phyloP scores from a whole-genome alignment of 2,888 invertebrate species.

The Darwinula stevensoni region DNA sequence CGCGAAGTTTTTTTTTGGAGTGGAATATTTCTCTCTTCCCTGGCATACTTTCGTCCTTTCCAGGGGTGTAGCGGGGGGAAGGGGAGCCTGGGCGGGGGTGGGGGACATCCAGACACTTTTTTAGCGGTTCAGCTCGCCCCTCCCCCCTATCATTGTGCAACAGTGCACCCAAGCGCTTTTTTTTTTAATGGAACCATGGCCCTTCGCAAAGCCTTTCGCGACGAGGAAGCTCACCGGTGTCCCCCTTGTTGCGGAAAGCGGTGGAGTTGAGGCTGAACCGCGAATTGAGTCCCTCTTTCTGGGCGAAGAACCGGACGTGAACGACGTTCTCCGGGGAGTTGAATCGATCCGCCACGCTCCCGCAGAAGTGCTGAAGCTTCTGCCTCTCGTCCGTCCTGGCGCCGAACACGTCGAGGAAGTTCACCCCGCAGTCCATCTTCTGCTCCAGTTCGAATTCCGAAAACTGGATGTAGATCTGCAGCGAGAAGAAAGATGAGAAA shows the following conservation, averaged over 20 bases:
- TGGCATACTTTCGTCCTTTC: too few species aligned
- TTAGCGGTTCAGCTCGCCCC: too few species aligned
- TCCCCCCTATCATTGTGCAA: too few species aligned
- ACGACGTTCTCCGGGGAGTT: constrained; percentile 32
- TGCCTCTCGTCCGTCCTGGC: constrained; percentile 27
- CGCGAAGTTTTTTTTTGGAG: too few species aligned
- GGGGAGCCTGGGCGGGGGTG: too few species aligned
- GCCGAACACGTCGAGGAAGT: constrained; percentile 40
- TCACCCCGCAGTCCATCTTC: constrained; percentile 45
- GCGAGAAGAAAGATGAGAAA: not conserved
- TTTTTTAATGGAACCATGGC: too few species aligned
- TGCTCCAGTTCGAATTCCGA: constrained; percentile 29
- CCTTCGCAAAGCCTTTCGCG: too few species aligned
- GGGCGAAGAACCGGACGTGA: constrained; percentile 40
- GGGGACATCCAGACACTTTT: too few species aligned
- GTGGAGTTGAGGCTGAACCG: constrained; percentile 40
- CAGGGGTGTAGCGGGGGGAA: too few species aligned
- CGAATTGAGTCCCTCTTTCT: constrained; percentile 27
- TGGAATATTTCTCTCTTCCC: too few species aligned
- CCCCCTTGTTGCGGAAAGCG: constrained; percentile 36
- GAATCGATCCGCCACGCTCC: constrained; percentile 50
- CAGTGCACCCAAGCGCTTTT: too few species aligned
- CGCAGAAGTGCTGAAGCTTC: constrained; percentile 41
- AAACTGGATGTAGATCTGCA: constrained; percentile 35
- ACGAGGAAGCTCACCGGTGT: too few species aligned